phyloP scores from a whole-genome alignment of 2,888 invertebrate species.

The Scelioninae gen. 2 region DNA sequence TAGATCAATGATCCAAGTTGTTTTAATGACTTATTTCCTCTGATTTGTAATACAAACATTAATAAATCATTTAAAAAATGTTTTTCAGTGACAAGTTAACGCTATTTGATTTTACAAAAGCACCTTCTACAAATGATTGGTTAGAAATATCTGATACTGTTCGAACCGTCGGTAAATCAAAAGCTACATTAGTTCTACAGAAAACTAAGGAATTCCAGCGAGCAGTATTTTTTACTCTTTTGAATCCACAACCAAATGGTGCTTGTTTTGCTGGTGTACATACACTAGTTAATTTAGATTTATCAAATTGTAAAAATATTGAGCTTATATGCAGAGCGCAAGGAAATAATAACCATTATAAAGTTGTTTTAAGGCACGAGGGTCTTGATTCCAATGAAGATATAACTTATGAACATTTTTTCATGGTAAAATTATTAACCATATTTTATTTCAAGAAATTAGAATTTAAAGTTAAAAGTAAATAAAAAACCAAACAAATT shows the following conservation, averaged over 20 bases:
- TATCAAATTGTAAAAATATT: conserved; percentile 76
- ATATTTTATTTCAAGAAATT: too few relatives aligned
- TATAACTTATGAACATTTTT: conserved; percentile 79
- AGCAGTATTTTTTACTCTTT: conserved; percentile 80
- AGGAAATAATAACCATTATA: conserved; percentile 79
- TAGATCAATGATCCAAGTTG: too few relatives aligned
- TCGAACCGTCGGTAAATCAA: conserved; percentile 81
- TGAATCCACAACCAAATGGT: conserved; percentile 82
- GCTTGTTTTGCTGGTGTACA: conserved; percentile 82
- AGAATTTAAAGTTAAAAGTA: too few relatives aligned
- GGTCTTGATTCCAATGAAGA: conserved; percentile 77
- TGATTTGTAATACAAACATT: too few relatives aligned
- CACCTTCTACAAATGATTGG: conserved; percentile 78
- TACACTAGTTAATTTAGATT: conserved; percentile 76
- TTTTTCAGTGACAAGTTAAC: conserved; percentile 55
- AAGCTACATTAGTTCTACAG: conserved; percentile 79
- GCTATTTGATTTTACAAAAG: conserved; percentile 79
- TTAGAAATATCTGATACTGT: conserved; percentile 81
- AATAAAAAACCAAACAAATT: too few relatives aligned
- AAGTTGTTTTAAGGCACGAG: conserved; percentile 79
- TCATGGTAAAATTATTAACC: conserved; percentile 60
- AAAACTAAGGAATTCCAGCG: conserved; percentile 79
- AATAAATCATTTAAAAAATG: background rate
- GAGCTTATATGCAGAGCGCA: conserved; percentile 79
- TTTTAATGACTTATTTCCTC: too few relatives aligned